phyloP scores from a whole-genome alignment of 2,888 invertebrate species.

The Arrhopalites spinosus region DNA sequence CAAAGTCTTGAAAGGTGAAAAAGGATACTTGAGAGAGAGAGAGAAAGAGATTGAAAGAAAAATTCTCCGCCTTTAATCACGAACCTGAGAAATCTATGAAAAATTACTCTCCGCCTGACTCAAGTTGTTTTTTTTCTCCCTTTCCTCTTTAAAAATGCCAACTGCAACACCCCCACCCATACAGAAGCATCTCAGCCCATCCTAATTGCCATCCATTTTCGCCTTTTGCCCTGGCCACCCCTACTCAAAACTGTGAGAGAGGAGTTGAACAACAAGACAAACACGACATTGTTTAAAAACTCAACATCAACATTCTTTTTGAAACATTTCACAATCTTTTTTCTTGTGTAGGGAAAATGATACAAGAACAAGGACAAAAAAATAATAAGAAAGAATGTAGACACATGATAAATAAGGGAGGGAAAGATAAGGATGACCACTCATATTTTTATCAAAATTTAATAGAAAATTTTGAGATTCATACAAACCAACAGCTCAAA shows the following conservation, averaged over 20 bases:
- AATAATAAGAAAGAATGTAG: too few relatives aligned
- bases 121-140: neutral
- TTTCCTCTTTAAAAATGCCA: neutral
- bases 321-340: too few relatives aligned
- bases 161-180: neutral
- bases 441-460: too few relatives aligned
- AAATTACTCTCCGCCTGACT: conserved; percentile 1
- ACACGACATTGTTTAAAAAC: neutral
- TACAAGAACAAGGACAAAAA: too few relatives aligned
- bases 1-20: too few relatives aligned
- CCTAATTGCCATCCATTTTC: conserved; percentile 19
- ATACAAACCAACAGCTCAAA: too few relatives aligned
- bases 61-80: conserved; percentile 8
- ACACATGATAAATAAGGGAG: too few relatives aligned
- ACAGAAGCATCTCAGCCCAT: conserved; percentile 10
- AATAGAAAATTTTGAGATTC: too few relatives aligned
- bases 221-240: conserved; percentile 6
- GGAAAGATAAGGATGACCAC: too few relatives aligned
- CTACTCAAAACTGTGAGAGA: neutral
- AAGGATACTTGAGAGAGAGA: neutral
- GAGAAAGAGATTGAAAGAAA: neutral
- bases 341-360: too few relatives aligned
- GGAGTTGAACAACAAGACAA: neutral
- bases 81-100: conserved; percentile 17
- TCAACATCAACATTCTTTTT: too few relatives aligned